A percentile compares a stretch with the other conserved stretches of the same genome.
phyloP scores from a whole-genome alignment of 2,888 invertebrate genomes.

The Clanis bilineata region DNA sequence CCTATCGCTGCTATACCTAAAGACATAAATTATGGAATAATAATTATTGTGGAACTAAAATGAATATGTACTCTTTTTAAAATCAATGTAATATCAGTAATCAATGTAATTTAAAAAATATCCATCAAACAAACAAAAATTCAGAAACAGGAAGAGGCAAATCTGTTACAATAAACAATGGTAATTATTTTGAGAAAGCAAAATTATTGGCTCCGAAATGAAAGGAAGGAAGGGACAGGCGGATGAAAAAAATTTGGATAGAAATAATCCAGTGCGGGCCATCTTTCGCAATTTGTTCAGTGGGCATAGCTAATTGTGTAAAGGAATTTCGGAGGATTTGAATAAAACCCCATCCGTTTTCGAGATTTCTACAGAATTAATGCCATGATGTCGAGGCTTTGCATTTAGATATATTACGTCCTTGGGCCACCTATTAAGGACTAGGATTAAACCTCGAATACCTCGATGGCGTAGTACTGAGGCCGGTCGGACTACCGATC shows the following conservation, averaged over 20 bases:
- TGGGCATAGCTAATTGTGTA: constrained; percentile 55
- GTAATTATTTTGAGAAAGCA: constrained; percentile 17
- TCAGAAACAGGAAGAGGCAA: neutral
- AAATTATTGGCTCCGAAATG: constrained; percentile 23
- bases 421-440: constrained; percentile 3
- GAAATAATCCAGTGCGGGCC: constrained; percentile 16
- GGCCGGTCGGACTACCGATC: too few species aligned
- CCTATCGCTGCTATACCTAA: too few species aligned
- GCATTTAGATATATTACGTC: constrained; percentile 22
- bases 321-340: constrained; percentile 55
- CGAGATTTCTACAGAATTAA: constrained; percentile 34
- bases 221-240: constrained; percentile 21
- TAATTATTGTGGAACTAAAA: too few species aligned
- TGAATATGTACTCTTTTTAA: too few species aligned
- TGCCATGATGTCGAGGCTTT: constrained; percentile 28
- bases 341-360: constrained; percentile 38
- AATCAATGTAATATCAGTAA: neutral
- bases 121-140: neutral
- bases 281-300: constrained; percentile 37
- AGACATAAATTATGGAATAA: too few species aligned
- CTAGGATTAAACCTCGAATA: neutral
- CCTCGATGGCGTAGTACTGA: too few species aligned
- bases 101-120: neutral
- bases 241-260: constrained; percentile 17
- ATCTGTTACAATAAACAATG: constrained; percentile 1